Evolutionary conservation across 2,888 invertebrate genomes (phyloP), one percentile per base, ranked within the genome.

Genomic region (Oxytorus armatus): DNA sequence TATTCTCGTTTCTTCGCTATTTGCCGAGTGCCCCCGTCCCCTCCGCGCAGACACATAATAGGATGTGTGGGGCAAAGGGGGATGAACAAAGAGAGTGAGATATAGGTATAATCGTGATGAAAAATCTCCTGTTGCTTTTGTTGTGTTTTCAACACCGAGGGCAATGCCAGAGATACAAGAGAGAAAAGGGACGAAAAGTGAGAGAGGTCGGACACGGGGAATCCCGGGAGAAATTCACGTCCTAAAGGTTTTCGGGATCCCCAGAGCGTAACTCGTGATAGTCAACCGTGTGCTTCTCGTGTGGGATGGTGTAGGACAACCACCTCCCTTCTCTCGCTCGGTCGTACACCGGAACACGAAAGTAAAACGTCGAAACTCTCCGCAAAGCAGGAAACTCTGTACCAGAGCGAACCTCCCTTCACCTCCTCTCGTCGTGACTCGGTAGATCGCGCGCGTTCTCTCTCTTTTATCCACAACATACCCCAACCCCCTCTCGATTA

Each of bases 341-440:
- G 44, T 57, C 53, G 42, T 81, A 47, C 73, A 44, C 39, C 69
- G 69, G 73, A 74, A 74, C 68, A 72, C 70, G 79, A 76, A 74
- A 63, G 68, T 76, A 76, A 81, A 82, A 79, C 79, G 75, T 79
- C 69, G 79, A 79, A 80, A 80, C 76, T 76, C 57, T 76, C 57
- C 47, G 53, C 59, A 14, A 68, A 68, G 39, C 68, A 66, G 76
- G 76, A 80, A 76, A 68, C 72, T 68, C 70, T 59, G 53, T 73
- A 73, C 76, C n/a, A n/a, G n/a, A 61, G 36, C 18, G 49, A 66
- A 8, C 72, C 72, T 66, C 47, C 63, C 63, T n/a, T n/a, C n/a
- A n/a, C n/a, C n/a, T n/a, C n/a, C n/a, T 65, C 47, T 63, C 47
- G 70, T 51, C 69, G 57, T 57, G 63, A 16, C 49, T 53, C 29